Conservation (phyloP, 2,888 invertebrate genomes). For the Malthinus seriepunctatus region DNA sequence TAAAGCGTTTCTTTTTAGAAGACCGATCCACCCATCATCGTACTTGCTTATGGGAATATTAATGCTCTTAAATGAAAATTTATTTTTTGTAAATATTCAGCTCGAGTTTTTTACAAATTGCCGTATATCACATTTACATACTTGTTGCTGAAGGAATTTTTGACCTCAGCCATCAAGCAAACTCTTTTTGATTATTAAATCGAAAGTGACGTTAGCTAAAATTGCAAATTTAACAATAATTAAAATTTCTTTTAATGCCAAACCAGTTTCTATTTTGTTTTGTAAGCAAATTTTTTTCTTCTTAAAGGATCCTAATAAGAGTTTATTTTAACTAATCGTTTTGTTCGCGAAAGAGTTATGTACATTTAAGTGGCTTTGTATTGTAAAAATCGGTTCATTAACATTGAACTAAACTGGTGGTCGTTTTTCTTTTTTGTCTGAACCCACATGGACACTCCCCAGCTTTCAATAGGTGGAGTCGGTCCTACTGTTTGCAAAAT, state of each 20-base stretch:
- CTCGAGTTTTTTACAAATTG: too few relatives aligned
- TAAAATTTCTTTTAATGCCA: not conserved
- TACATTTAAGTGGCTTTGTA: not conserved
- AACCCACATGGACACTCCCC: constrained; percentile 17
- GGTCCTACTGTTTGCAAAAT: constrained; percentile 11
- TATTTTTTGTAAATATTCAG: too few relatives aligned
- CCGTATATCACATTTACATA: too few relatives aligned
- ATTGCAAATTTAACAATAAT: not conserved
- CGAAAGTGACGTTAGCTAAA: not conserved
- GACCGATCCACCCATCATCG: not conserved
- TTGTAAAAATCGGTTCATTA: constrained; percentile 19
- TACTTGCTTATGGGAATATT: too few relatives aligned
- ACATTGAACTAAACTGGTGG: constrained; percentile 11
- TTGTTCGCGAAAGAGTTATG: not conserved
- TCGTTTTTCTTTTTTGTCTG: constrained; percentile 19
- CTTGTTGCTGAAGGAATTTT: too few relatives aligned
- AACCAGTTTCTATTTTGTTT: not conserved
- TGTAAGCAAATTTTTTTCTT: not conserved
- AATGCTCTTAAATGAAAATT: too few relatives aligned
- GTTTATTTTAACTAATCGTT: constrained; percentile 4
- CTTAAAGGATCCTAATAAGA: not conserved
- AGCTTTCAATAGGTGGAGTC: constrained; percentile 16
- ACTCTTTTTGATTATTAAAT: not conserved
- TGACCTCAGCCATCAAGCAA: too few relatives aligned
- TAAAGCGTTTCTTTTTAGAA: not conserved